These are phyloP conservation scores for Sorex araneus DNA, from an alignment of 2,113 vertebrate genomes.

Conservation along the genomic window DNA sequence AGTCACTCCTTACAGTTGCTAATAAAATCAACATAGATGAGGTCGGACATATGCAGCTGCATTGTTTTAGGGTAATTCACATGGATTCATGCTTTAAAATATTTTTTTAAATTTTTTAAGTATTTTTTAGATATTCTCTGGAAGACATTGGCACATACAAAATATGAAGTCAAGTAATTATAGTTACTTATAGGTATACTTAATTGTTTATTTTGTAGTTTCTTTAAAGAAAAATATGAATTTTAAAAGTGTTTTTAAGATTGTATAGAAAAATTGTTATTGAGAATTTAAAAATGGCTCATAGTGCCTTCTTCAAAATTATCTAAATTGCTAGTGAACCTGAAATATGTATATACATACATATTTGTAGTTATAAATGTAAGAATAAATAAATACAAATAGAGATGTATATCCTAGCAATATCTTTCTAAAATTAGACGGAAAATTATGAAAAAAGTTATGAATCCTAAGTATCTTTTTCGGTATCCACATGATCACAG, in stretches of 20 bases:
- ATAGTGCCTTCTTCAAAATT: background rate
- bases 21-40: conserved; percentile 49
- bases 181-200: background rate
- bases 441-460: background rate
- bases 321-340: background rate
- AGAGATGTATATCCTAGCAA: background rate
- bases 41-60: conserved; percentile 3
- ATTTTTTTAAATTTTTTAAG: conserved; percentile 75
- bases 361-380: background rate
- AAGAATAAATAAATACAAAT: background rate
- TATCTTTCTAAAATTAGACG: background rate
- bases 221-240: background rate
- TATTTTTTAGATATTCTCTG: conserved; percentile 70
- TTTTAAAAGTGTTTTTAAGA: background rate
- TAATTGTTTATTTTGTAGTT: background rate
- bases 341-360: background rate
- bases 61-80: conserved; percentile 76
- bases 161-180: conserved; percentile 12
- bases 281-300: background rate
- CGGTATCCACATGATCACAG: background rate
- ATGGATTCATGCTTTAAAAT: conserved; percentile 72
- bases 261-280: background rate
- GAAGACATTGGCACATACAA: conserved; percentile 45
- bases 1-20: conserved; percentile 72
- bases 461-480: background rate